phyloP scores from a whole-genome alignment of 2,888 invertebrate species.

The Melikaiella ostensackeni region DNA sequence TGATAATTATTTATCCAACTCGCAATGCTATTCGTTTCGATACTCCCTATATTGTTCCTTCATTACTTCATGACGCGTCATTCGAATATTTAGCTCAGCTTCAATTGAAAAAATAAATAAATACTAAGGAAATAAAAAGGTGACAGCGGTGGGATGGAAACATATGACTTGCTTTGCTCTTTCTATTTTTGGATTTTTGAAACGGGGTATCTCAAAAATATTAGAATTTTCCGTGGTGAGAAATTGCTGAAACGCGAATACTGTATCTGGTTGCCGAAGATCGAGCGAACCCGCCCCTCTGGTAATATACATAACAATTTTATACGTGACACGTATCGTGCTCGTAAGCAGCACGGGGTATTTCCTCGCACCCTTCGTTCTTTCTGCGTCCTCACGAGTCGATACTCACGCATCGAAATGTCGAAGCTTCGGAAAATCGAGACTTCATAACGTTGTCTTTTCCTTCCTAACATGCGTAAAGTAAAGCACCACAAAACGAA shows the following conservation, averaged over 20 bases:
- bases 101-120: too few relatives aligned
- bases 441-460: conserved; percentile 34
- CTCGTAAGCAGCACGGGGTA: conserved; percentile 54
- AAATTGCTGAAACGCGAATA: conserved; percentile 24
- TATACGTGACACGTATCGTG: conserved; percentile 59
- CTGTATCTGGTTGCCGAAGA: conserved; percentile 12
- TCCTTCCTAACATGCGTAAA: conserved; percentile 19
- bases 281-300: conserved; percentile 41
- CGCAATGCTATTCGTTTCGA: conserved; percentile 45
- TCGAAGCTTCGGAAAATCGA: conserved; percentile 25
- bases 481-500: conserved; percentile 26
- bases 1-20: conserved; percentile 72
- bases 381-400: conserved; percentile 20
- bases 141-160: neutral
- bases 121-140: too few relatives aligned
- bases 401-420: conserved; percentile 37
- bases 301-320: conserved; percentile 59
- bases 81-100: conserved; percentile 19
- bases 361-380: conserved; percentile 46
- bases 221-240: conserved; percentile 18
- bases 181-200: neutral
- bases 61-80: conserved; percentile 29
- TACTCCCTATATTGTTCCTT: conserved; percentile 42
- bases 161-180: neutral
- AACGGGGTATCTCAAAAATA: conserved; percentile 28